Evolutionary conservation across 2,113 vertebrate genomes (phyloP), one percentile per base, ranked within the genome.

Genomic region (Gnathonemus longibarbis): DNA sequence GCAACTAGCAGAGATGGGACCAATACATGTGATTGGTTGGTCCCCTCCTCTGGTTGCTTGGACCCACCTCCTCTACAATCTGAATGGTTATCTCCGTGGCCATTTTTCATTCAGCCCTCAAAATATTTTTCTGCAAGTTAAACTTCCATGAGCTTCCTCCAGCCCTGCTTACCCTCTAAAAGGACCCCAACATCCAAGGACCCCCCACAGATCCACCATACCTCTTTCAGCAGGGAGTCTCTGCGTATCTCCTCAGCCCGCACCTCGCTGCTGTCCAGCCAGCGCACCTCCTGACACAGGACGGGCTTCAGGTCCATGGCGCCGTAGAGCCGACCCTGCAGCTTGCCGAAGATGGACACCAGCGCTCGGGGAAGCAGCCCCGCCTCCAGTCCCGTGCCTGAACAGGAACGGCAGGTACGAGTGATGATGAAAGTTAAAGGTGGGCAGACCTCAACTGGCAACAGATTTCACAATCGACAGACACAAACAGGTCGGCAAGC

Each of bases 321-420:
- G 27, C 89, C 92, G 84, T 99, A 97, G 66, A 99, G 95, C 19
- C 90, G 94, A 3, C 96, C 96, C 87, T 96, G 96, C 83, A 99
- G 94, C 0, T 97, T 98, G 90, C 94, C 96, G 93, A 99, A 99
- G 90, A 99, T 96, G 52, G 97, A 95, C 0, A 94, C 95, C 90
- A 99, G 93, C 9, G 97, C 97, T 17, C 98, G 96, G n/a, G 99
- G 98, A 45, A 99, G 93, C 70, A 99, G 97, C 1, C 99, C 99
- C 0, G 96, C 96, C 85, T 99, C 97, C 86, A 92, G 95, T 88
- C 94, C 94, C 19, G 92, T 96, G 21, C 99, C 99, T 99, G 92
- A 1, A 50, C 17, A 89, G 91, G 19, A 31, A 39, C 39, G 7
- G 24, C 11, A 15, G 11, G 24, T 19, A 66, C 2, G 45, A 3